Conservation (phyloP, 2,888 invertebrate species). For the Cheilosia vernalis region DNA sequence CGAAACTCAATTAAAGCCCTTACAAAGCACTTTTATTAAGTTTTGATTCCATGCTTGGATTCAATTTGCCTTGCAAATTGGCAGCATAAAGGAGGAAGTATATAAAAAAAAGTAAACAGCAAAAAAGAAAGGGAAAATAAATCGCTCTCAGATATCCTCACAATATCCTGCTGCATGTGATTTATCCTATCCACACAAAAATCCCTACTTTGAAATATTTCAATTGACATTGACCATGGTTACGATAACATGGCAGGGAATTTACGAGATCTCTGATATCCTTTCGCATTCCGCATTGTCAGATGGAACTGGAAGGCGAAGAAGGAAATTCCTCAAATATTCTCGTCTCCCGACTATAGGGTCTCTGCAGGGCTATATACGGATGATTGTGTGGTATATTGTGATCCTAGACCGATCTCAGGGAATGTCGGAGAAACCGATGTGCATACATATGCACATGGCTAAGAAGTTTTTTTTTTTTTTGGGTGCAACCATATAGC, state of each 20-base stretch:
- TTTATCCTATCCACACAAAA: conserved; percentile 62
- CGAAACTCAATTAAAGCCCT: conserved; percentile 72
- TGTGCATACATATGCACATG: conserved; percentile 34
- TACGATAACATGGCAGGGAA: conserved; percentile 68
- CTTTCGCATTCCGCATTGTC: conserved; percentile 64
- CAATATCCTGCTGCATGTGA: conserved; percentile 50
- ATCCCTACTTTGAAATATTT: conserved; percentile 68
- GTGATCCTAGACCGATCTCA: conserved; percentile 59
- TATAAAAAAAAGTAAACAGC: conserved; percentile 19
- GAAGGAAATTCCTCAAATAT: conserved; percentile 44
- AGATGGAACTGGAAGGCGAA: conserved; percentile 40
- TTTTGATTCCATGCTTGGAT: conserved; percentile 71
- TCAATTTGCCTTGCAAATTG: conserved; percentile 74
- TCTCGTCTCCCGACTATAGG: background rate
- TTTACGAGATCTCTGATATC: conserved; percentile 72
- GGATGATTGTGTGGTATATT: conserved; percentile 25
- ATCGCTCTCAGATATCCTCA: conserved; percentile 21
- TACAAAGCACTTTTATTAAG: conserved; percentile 74
- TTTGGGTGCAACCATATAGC: conserved; percentile 12
- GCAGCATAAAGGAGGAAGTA: conserved; percentile 32
- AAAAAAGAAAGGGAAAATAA: conserved; percentile 5
- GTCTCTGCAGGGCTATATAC: conserved; percentile 1
- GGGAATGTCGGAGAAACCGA: conserved; percentile 48
- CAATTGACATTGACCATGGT: conserved; percentile 75
- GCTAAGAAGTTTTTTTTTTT: conserved; percentile 6